phyloP scores from a whole-genome alignment of 1,140 invertebrate genomes.

The Bombus picipes region DNA sequence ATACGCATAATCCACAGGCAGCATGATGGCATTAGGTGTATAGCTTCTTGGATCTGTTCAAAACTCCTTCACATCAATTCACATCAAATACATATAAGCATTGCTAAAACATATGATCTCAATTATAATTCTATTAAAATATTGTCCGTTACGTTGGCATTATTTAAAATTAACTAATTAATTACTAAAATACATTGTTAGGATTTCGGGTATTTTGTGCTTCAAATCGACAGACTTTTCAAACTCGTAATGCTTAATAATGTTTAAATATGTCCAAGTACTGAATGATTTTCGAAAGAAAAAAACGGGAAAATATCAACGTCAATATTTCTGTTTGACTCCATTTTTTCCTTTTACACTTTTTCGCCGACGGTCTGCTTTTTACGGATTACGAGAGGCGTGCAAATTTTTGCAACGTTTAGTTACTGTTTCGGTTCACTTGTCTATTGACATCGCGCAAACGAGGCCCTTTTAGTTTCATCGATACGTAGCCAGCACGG shows the following conservation, averaged over 20 bases:
- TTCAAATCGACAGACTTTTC: neutral
- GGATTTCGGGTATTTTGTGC: too few species aligned
- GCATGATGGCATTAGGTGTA: neutral
- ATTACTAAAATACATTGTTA: neutral
- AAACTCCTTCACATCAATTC: neutral
- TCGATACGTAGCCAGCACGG: constrained; percentile 7
- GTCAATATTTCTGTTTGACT: neutral
- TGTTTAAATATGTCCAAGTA: neutral
- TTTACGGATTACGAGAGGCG: constrained; percentile 9
- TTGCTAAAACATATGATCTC: too few species aligned
- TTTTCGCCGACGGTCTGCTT: neutral
- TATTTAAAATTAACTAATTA: neutral
- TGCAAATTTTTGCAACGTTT: constrained; percentile 21
- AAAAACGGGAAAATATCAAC: neutral
- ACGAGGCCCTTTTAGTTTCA: constrained; percentile 32
- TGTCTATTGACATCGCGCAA: constrained; percentile 26
- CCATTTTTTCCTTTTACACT: neutral
- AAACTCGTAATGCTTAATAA: neutral
- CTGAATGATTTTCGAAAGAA: neutral
- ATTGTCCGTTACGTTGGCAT: neutral
- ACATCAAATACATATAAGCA: too few species aligned
- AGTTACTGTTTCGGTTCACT: constrained; percentile 19
- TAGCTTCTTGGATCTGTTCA: neutral
- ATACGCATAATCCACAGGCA: neutral
- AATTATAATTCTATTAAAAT: neutral